phyloP scores from a whole-genome alignment of 2,797 vertebrate species.

The Coccyzus lansbergi region DNA sequence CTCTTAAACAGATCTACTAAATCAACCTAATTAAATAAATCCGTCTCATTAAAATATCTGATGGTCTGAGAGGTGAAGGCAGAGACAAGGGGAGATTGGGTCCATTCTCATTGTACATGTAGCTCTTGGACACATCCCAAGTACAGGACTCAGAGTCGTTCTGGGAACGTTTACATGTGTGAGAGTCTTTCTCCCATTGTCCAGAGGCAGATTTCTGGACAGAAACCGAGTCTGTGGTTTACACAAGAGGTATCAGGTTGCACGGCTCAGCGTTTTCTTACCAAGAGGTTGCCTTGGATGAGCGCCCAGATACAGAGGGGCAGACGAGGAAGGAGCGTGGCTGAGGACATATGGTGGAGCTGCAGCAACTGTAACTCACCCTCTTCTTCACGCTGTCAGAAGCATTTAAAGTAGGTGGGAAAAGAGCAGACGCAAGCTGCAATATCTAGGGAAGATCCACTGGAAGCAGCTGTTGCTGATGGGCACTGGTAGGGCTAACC shows the following conservation, averaged over 20 bases:
- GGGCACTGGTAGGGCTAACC: neutral
- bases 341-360: neutral
- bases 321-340: neutral
- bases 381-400: slow-evolving; percentile 3
- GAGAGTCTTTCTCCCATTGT: neutral
- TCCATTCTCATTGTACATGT: neutral
- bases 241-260: neutral
- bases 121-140: neutral
- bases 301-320: neutral
- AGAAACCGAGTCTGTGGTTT: neutral
- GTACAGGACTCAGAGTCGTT: neutral
- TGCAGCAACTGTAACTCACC: neutral
- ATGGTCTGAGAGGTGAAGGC: neutral
- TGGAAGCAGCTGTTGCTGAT: neutral
- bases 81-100: rapidly evolving
- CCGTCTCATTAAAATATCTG: neutral
- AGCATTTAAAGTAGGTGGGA: neutral
- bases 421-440: neutral
- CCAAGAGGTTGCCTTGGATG: neutral
- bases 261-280: neutral
- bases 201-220: neutral
- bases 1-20: neutral
- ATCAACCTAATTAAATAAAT: neutral
- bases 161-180: neutral
- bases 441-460: neutral